phyloP scores from a whole-genome alignment of 2,797 vertebrate genomes.

The Acestrorhynchus altus region DNA sequence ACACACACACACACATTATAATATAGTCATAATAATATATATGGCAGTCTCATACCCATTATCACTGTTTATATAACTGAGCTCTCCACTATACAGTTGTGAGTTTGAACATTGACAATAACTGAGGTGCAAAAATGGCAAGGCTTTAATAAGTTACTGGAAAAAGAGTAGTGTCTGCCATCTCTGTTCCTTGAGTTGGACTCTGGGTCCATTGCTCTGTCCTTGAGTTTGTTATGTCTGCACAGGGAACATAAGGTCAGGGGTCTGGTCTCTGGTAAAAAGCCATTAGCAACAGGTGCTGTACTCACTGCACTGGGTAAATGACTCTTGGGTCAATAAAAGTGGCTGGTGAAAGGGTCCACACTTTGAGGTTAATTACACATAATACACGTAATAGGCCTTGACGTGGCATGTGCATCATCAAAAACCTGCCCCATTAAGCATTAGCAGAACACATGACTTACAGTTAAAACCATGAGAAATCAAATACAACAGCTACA shows the following conservation, averaged over 20 bases:
- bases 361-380: conserved; percentile 38
- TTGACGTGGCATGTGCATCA: background rate
- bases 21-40: too few relatives aligned
- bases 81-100: background rate
- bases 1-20: too few relatives aligned
- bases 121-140: background rate
- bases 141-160: background rate
- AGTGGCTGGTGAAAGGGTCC: conserved; percentile 22
- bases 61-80: conserved; percentile 3
- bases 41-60: background rate
- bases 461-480: background rate
- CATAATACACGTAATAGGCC: conserved; percentile 37
- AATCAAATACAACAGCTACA: background rate
- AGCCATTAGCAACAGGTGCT: conserved; percentile 35
- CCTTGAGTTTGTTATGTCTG: conserved; percentile 29
- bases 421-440: background rate
- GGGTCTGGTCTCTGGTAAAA: background rate
- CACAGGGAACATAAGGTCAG: conserved; percentile 13
- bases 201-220: background rate
- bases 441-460: conserved; percentile 18
- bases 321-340: conserved; percentile 44
- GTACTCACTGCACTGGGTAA: background rate
- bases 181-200: background rate
- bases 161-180: background rate
- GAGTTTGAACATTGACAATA: background rate